Base-by-base conservation (phyloP, 2,888 invertebrate species). In the Erebia aethiops region DNA sequence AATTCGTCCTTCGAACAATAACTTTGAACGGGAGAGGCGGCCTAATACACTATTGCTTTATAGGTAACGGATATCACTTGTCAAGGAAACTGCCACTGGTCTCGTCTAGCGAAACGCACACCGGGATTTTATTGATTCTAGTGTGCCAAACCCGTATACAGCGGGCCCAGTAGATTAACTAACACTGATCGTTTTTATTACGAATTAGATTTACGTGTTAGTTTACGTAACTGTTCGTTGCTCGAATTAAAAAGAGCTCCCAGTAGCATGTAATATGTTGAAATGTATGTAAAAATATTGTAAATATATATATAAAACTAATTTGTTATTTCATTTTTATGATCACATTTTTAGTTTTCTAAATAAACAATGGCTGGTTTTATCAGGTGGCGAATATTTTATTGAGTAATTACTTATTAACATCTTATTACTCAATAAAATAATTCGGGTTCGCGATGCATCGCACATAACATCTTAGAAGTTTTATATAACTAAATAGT, bases 211-310 rank as follows among this genome's bases (percentile, higher is more conserved):
- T 90, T 88, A 93, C 87, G 91, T 93, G 92, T 92, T 92, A 92
- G 92, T 91, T 89, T 88, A 92, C 91, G 91, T 92, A 92, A 92
- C 81, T 92, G 92, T 92, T 92, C 93, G 92, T 92, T 90, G 93
- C 92, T 93, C 92, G 92, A 92, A 92, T 92, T 89, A 92, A 92
- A 93, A 92, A 89, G 93, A 93, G 93, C 92, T 92, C 91, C 88
- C 87, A 87, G 93, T 93, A 93, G 93, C 87, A 87, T 91, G 93
- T 93, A 92, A 89, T 88, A 91, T 91, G 92, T 93, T 93, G 89
- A 92, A 92, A 91, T 92, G 91, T 90, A 91, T 92, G 92, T 92
- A 92, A 91, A 92, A 90, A 93, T 90, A 90, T 78, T 80, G 84
- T 92, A 92, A 92, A 92, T 92, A 93, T 21, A 16, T 52, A 26